Conservation (phyloP, 2,888 invertebrate species). For the Octonoba sinensis region DNA sequence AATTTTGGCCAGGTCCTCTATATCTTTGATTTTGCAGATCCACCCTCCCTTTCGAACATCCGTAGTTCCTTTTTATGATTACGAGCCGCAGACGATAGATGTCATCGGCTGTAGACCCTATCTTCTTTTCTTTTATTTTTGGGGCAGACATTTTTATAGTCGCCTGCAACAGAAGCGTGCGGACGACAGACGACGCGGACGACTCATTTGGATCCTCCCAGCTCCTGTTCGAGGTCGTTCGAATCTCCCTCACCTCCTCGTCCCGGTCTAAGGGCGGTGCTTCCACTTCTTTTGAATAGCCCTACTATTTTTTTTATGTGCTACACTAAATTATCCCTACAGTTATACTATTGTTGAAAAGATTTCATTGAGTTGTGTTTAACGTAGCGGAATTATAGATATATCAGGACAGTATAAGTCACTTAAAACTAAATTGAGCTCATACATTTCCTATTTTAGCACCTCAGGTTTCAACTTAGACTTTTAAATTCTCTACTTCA, state of each 20-base stretch:
- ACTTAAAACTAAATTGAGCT: too few species aligned
- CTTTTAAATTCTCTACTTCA: too few species aligned
- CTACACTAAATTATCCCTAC: constrained; percentile 36
- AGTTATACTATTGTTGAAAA: constrained; percentile 23
- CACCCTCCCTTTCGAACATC: constrained; percentile 11
- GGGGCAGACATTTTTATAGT: constrained; percentile 45
- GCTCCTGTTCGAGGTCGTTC: too few species aligned
- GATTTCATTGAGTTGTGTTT: constrained; percentile 17
- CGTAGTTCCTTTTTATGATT: constrained; percentile 54
- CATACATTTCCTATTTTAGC: too few species aligned
- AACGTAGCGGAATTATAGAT: constrained; percentile 32
- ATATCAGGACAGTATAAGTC: too few species aligned
- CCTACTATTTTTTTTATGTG: constrained; percentile 29
- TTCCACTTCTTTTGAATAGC: constrained; percentile 26
- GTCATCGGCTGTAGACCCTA: constrained; percentile 53
- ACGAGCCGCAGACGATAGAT: constrained; percentile 59
- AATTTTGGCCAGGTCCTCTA: constrained; percentile 1
- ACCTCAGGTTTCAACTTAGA: too few species aligned
- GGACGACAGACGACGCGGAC: constrained; percentile 25
- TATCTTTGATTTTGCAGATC: constrained; percentile 31
- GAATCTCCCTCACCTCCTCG: neutral
- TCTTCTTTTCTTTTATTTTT: constrained; percentile 36
- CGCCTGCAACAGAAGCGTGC: constrained; percentile 12
- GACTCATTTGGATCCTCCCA: too few species aligned
- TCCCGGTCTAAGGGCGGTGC: constrained; percentile 13